Evolutionary conservation across 2,113 vertebrate species (phyloP).

Genomic region (Tetraodon nigroviridis): DNA sequence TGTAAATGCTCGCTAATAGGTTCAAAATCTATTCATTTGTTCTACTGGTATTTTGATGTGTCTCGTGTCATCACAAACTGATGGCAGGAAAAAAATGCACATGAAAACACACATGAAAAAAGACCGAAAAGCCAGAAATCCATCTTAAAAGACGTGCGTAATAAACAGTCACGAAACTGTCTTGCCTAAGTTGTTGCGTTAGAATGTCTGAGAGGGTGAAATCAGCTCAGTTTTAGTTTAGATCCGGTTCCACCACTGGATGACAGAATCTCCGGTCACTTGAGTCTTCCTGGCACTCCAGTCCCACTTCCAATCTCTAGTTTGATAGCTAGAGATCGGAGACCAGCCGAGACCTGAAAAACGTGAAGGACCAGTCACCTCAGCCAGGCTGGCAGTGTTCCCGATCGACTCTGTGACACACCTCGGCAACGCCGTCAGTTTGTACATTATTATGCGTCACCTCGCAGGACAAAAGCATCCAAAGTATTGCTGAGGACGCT

Average conservation of each 20-base stretch:
- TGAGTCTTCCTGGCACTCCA: slow-evolving; percentile 22
- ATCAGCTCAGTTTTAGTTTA: not conserved
- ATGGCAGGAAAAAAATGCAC: too few relatives aligned
- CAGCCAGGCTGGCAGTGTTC: slow-evolving; percentile 47
- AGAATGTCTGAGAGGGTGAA: not conserved
- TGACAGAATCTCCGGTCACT: slow-evolving; percentile 8
- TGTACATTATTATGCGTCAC: slow-evolving; percentile 27
- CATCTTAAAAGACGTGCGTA: not conserved
- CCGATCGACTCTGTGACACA: slow-evolving; percentile 37
- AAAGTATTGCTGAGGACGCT: slow-evolving; percentile 46
- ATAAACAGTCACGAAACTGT: not conserved
- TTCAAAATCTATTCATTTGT: too few relatives aligned
- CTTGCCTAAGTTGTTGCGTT: not conserved
- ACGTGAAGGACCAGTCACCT: slow-evolving; percentile 63
- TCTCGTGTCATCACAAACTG: too few relatives aligned
- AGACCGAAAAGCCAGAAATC: not conserved
- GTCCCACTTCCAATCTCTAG: slow-evolving; percentile 3
- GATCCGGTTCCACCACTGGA: slow-evolving; percentile 9
- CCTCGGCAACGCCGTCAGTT: slow-evolving; percentile 31
- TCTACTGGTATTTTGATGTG: too few relatives aligned
- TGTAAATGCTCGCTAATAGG: too few relatives aligned
- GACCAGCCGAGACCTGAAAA: slow-evolving; percentile 61
- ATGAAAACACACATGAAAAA: too few relatives aligned
- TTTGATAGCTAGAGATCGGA: slow-evolving; percentile 40
- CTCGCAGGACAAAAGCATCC: slow-evolving; percentile 33